Evolutionary conservation across 2,113 vertebrate species (phyloP), one percentile per base, ranked within the genome.

Genomic region (Pseudolaguvia tuberculata): DNA sequence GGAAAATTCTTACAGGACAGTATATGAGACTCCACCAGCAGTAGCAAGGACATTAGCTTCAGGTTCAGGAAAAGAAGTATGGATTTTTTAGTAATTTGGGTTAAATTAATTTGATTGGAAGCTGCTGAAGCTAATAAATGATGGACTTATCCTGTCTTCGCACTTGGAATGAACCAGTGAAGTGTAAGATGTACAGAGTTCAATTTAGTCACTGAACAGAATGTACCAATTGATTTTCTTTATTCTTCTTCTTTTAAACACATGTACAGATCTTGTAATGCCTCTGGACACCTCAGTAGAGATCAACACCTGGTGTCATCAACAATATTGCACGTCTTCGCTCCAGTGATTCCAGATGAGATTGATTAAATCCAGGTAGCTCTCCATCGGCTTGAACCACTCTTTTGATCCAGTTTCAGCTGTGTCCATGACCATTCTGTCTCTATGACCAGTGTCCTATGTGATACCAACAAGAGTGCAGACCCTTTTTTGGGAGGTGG

Each of bases 401-500:
- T 20, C n/a, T n/a, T n/a, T 68, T 68, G 52, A 76, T 72, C 39
- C 53, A 70, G 29, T 39, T 55, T 21, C 29, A 35, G 29, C 13
- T 70, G 20, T 35, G 5, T 51, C 58, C 25, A 23, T 70, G 5
- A 50, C 65, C 50, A 29, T 59, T 10, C 25, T 70, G 48, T 35
- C 57, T 52, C 39, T 77, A 45, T 21, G 47, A 12, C n/a, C 23
- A 15, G 47, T 65, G 20, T 23, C 3, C 1, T 59, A 52, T 72
- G 68, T 67, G 52, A 79, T 29, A 12, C 56, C 67, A n/a, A n/a
- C 27, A 71, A 51, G 2, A 70, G 31, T 12, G n/a, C n/a, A n/a
- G n/a, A n/a, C n/a, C n/a, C n/a, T n/a, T n/a, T n/a, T n/a, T n/a
- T n/a, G n/a, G n/a, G n/a, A n/a, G n/a, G n/a, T n/a, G n/a, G n/a